Evolutionary conservation across 2,113 vertebrate species (phyloP).

Genomic region (Brienomyrus brachyistius): DNA sequence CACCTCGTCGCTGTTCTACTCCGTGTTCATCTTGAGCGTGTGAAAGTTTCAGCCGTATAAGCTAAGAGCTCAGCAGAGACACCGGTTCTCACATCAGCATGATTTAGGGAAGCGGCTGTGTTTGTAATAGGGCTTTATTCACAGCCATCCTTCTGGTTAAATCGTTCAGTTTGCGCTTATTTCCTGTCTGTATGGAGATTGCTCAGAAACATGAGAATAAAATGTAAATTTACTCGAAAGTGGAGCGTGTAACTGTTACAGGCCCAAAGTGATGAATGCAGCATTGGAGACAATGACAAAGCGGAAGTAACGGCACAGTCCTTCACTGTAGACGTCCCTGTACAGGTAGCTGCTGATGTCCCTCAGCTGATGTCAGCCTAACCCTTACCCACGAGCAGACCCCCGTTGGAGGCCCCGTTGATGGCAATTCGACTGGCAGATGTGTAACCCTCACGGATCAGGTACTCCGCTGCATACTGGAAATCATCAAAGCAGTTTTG

Average conservation of each 20-base stretch:
- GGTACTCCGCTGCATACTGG: conserved; percentile 58
- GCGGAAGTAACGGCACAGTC: background rate
- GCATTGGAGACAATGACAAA: background rate
- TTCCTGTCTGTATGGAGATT: background rate
- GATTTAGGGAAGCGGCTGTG: background rate
- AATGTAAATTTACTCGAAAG: background rate
- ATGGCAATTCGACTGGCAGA: conserved; percentile 49
- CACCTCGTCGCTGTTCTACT: background rate
- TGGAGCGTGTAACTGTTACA: background rate
- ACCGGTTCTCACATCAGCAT: background rate
- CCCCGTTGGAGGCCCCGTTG: conserved; percentile 64
- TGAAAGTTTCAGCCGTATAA: background rate
- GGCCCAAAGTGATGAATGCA: background rate
- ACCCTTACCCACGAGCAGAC: conserved; percentile 55
- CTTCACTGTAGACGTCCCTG: background rate
- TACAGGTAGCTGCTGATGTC: background rate
- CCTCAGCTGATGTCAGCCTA: background rate
- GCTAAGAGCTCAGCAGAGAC: background rate
- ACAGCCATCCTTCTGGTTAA: background rate
- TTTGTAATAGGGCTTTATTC: background rate
- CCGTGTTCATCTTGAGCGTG: background rate
- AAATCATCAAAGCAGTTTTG: conserved; percentile 68
- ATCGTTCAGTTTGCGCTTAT: background rate
- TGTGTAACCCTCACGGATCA: conserved; percentile 58
- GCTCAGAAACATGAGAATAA: background rate